phyloP scores from a whole-genome alignment of 2,797 vertebrate species.

The Mustela erminea region DNA sequence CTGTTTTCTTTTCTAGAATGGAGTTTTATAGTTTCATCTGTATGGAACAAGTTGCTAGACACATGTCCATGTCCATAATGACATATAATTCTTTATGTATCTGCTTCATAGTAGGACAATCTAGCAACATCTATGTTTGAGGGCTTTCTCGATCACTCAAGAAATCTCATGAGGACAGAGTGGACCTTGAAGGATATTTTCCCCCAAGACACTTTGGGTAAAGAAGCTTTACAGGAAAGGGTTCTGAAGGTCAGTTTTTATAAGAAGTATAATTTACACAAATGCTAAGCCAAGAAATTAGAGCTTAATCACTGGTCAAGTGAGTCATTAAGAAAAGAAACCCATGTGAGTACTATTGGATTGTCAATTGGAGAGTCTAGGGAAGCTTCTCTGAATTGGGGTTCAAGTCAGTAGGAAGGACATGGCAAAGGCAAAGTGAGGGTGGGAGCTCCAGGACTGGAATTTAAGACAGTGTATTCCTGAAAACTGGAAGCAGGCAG shows the following conservation, averaged over 20 bases:
- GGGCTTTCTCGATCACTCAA: not conserved
- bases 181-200: not conserved
- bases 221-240: not conserved
- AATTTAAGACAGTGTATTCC: conserved; percentile 54
- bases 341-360: not conserved
- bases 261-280: not conserved
- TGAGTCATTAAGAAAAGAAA: conserved; percentile 29
- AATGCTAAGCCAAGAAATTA: not conserved
- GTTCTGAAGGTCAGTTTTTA: not conserved
- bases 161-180: not conserved
- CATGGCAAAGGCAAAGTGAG: not conserved
- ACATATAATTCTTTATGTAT: not conserved
- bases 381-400: not conserved
- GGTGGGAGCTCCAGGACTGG: not conserved
- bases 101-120: not conserved
- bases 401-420: not conserved
- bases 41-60: not conserved
- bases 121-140: not conserved
- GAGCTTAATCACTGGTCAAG: not conserved
- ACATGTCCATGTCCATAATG: not conserved
- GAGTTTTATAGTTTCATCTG: not conserved
- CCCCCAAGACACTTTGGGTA: not conserved
- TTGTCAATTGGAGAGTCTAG: not conserved
- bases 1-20: not conserved
- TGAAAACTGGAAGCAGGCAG: conserved; percentile 64